phyloP scores from a whole-genome alignment of 2,113 vertebrate species.

The Triplophysa tibetana region DNA sequence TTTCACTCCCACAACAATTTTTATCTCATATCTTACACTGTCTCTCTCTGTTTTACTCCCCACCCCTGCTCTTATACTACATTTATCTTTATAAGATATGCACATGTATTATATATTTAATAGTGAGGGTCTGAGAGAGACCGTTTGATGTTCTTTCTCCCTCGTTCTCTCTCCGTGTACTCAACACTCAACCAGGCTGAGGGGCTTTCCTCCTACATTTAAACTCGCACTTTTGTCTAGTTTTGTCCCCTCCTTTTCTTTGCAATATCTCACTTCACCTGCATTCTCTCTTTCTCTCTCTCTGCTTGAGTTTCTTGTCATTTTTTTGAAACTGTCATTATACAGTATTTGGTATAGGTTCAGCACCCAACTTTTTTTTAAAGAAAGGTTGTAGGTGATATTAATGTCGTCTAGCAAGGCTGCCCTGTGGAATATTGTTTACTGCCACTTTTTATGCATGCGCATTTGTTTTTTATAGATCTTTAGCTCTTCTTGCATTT shows the following conservation, averaged over 20 bases:
- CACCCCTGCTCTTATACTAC: constrained; percentile 14
- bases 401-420: constrained; percentile 13
- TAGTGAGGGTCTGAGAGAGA: constrained; percentile 30
- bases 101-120: constrained; percentile 32
- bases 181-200: not conserved
- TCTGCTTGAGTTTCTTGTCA: not conserved
- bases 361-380: not conserved
- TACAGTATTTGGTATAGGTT: constrained; percentile 9
- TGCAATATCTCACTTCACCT: not conserved
- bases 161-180: not conserved
- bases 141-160: not conserved
- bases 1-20: constrained; percentile 28
- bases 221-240: not conserved
- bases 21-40: constrained; percentile 10
- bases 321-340: constrained; percentile 17
- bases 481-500: not conserved
- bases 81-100: constrained; percentile 53
- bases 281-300: constrained; percentile 17
- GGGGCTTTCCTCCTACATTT: not conserved
- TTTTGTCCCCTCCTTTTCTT: not conserved
- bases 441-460: constrained; percentile 8
- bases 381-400: constrained; percentile 29
- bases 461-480: not conserved
- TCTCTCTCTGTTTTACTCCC: constrained; percentile 6
- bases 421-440: constrained; percentile 3